Base-by-base conservation (phyloP, 2,888 invertebrate genomes). In the Phyllotreta striolata region DNA sequence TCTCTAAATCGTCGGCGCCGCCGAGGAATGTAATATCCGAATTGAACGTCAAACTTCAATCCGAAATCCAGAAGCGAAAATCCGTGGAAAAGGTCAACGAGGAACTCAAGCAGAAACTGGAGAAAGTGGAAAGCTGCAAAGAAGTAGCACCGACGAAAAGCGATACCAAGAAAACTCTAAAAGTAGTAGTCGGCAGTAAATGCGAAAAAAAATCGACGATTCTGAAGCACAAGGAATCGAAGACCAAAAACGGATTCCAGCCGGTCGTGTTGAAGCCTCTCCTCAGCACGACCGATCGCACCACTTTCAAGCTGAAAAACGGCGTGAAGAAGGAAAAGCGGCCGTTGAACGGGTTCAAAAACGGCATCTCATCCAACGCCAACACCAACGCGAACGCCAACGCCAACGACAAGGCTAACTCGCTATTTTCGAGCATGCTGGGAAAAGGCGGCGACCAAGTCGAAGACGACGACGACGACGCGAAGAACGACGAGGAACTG, bases 71-170 rank as follows among this genome's bases (percentile, higher is more conserved):
- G 0, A 84, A 86, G 69, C 82, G 89, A n/a, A 85, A 85, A 68
- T 85, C 88, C 76, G 84, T 87, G 1, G 89, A 89, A 74, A 85
- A 85, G 70, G 77, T 87, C 37, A 89, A 88, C 74, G 80, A 83
- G 64, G 86, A 86, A 73, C 81, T 90, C 3, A 85, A 87, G 55
- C 81, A 84, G 12, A 87, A 88, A 78, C 83, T 89, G 74, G 83
- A 86, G 70, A 83, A 84, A 60, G 81, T 86, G 6, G 84, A 84
- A 68, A 71, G 72, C 6, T 62, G 57, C 10, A 67, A 67, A 8
- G 66, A 63, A 54, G 37, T 66, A 7, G 10, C 43, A 37, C 63
- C 67, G 12, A 54, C 37, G 24, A 62, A 64, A 9, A 64, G 56
- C 13, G 59, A 44, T 9, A 62, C 13, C 6, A 62, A 63, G 24